Base-by-base conservation (phyloP, 2,888 invertebrate species). In the Ichneumoninae sp. region DNA sequence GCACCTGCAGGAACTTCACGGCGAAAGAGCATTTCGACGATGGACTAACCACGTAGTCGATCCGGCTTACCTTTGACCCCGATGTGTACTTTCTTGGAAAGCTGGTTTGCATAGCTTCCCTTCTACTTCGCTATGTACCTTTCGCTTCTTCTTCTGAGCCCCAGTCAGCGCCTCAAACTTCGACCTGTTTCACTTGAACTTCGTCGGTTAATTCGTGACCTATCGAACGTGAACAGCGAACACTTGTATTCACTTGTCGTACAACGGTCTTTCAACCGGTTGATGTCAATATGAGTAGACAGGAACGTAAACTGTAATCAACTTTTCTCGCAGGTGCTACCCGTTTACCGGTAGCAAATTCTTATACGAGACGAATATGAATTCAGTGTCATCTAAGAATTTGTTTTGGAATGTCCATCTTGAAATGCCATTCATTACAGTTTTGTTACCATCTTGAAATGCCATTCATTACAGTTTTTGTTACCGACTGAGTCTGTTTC, bases 121-220 rank as follows among this genome's bases (percentile, higher is more conserved):
- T 47, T 40, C 10, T 68, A 68, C 47, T 68, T 68, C 19, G 13
- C 13, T 1, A 26, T 30, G 26, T 44, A 22, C 26, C 40, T 44
- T 68, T 47, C 50, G 26, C 68, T 57, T 50, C 8, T 10, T 22
- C 54, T 54, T 36, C 19, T 36, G 57, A 36, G 22, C 22, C 16
- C 16, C 3, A 36, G 36, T 36, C 26, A 40, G n/a, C 40, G 72
- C 26, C 68, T 44, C 22, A 66, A 78, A 82, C 72, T 82, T 74
- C 30, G 60, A 60, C 8, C 60, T 47, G 50, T 30, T 22, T n/a
- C 68, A 70, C 47, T 60, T 22, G 19, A 60, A 57, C 30, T 40
- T 60, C 60, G 30, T 60, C 44, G 44, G 22, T 44, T 26, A 22
- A 8, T 10, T 44, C 22, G 44, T 10, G 10, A 26, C 57, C 57